phyloP scores from a whole-genome alignment of 2,113 vertebrate genomes.

The Coptodon bakossiorum region DNA sequence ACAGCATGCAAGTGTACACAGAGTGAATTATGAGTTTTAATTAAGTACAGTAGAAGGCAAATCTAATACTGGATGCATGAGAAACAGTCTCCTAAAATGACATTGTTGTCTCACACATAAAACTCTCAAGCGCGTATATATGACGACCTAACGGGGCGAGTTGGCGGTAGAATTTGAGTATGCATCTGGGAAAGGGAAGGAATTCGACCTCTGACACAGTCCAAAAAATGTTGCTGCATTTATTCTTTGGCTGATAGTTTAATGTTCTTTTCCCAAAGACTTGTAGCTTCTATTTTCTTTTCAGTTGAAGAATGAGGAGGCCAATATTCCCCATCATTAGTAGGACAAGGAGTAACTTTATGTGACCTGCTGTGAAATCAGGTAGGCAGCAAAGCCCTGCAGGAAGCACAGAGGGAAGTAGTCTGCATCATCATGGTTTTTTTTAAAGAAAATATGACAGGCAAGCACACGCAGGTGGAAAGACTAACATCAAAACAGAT shows the following conservation, averaged over 20 bases:
- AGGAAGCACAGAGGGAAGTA: background rate
- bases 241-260: constrained; percentile 64
- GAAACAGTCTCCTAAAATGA: constrained; percentile 36
- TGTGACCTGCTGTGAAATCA: background rate
- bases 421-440: background rate
- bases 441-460: background rate
- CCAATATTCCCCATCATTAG: constrained; percentile 19
- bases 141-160: constrained; percentile 35
- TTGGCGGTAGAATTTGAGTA: constrained; percentile 40
- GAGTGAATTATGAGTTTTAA: background rate
- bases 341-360: constrained; percentile 3
- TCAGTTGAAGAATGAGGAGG: constrained; percentile 13
- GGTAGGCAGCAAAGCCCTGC: background rate
- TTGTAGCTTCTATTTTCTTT: constrained; percentile 36
- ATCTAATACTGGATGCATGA: background rate
- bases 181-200: constrained; percentile 59
- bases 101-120: constrained; percentile 53
- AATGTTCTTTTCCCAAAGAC: constrained; percentile 65
- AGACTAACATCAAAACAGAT: constrained; percentile 29
- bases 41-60: background rate
- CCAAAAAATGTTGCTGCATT: constrained; percentile 54
- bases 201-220: constrained; percentile 65
- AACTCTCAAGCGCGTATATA: constrained; percentile 39
- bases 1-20: background rate
- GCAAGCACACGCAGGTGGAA: constrained; percentile 10